These are phyloP conservation scores for Phyllotreta cruciferae DNA, from an alignment of 2,888 invertebrate genomes.

Conservation along the genomic window DNA sequence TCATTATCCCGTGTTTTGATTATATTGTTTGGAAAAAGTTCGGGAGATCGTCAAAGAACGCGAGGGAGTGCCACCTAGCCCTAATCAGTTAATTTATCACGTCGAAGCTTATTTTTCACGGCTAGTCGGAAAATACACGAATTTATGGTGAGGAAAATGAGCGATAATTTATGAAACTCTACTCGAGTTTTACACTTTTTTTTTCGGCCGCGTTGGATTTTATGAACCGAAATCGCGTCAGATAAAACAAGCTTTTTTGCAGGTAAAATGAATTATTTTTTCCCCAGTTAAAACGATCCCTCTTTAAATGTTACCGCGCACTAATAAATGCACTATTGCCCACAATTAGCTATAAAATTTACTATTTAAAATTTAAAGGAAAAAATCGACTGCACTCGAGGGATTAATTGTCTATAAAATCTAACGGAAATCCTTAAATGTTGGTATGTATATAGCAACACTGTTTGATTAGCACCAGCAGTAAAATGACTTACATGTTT, in stretches of 20 bases:
- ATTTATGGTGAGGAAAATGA: conserved; percentile 14
- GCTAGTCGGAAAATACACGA: conserved; percentile 11
- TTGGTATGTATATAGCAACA: no score
- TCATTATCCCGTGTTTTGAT: conserved; percentile 1
- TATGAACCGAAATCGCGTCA: conserved; percentile 12
- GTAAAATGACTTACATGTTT: conserved; percentile 16
- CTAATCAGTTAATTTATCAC: conserved; percentile 14
- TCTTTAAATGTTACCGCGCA: no score
- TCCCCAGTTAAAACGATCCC: no score
- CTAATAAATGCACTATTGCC: no score
- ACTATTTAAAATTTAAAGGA: no score
- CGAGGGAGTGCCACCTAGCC: conserved; percentile 4
- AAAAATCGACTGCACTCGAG: no score
- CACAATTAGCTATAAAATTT: no score
- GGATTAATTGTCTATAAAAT: no score
- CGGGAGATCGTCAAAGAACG: conserved; percentile 7
- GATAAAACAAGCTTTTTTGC: conserved; percentile 13
- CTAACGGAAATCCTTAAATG: no score
- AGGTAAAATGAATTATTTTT: no score
- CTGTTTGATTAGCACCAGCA: no score
- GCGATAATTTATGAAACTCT: conserved; percentile 15
- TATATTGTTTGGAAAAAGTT: conserved; percentile 12
- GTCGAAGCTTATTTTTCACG: conserved; percentile 14
- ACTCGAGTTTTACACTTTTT: conserved; percentile 14
- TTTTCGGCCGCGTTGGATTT: conserved; percentile 6